Evolutionary conservation across 2,888 invertebrate genomes (phyloP), one percentile per base, ranked within the genome.

Genomic region (Trichopria drosophilae): DNA sequence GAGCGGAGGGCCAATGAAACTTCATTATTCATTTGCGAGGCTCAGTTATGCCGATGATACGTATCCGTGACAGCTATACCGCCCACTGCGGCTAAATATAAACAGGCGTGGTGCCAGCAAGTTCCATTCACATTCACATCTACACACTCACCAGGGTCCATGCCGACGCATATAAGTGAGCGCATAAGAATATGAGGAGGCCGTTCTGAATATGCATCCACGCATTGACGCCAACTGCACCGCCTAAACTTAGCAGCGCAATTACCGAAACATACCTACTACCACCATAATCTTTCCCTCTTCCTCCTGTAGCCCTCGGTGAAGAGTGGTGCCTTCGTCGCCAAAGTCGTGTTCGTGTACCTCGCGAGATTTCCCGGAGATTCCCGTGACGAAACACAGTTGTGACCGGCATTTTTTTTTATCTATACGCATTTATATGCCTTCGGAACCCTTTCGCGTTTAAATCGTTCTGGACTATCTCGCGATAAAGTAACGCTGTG

Each of bases 81-180:
- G 75, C 75, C 75, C 73, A 75, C 75, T 68, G 72, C 66, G 65
- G 72, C 73, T 75, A 75, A 75, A 75, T 75, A 74, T 75, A 73
- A 70, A 70, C 44, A 73, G 75, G 74, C 75, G 69, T 67, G 69
- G 69, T 75, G 73, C 75, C 75, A 73, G 68, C 68, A 61, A 69
- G 71, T 71, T 72, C 71, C 73, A 73, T 73, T 73, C 73, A 73
- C 72, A 69, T 71, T 68, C 65, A 69, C 71, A 61, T 63, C 42
- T 55, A 50, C 49, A 52, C 44, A 59, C 53, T 66, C 64, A 53
- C 51, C 55, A 51, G 37, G 35, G 7, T 15, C 53, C 48, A 57
- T 53, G 52, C 56, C 44, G 59, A 57, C 45, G 60, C 62, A 62
- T 49, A 69, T 67, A 62, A 64, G 69, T 66, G 66, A 66, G 67